Percentiles rank a stretch among this genome's conserved stretches.
Evolutionary conservation across 1,140 invertebrate genomes (phyloP).

Genomic region (Dendrolimus kikuchii): DNA sequence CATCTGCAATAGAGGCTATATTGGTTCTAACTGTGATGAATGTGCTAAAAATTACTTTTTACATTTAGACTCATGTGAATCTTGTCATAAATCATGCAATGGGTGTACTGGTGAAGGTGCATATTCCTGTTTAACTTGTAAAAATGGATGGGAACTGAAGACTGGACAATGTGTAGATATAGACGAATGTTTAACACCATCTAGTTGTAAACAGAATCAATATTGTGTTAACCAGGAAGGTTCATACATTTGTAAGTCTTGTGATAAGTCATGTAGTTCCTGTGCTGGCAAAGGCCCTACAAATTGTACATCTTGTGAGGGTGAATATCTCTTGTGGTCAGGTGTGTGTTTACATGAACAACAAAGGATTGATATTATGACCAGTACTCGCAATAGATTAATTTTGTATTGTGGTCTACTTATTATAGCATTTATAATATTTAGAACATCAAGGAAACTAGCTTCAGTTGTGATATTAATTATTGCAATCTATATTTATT

Average conservation of each 20-base stretch:
- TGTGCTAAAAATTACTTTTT: conserved; percentile 87
- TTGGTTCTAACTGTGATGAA: conserved; percentile 83
- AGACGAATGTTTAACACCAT: conserved; percentile 86
- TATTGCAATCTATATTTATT: conserved; percentile 37
- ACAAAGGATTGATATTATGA: conserved; percentile 25
- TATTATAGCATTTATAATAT: conserved; percentile 31
- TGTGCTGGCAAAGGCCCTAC: conserved; percentile 89
- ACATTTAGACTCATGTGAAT: conserved; percentile 80
- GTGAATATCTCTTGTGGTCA: conserved; percentile 27
- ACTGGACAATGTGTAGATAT: conserved; percentile 89
- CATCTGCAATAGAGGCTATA: conserved; percentile 88
- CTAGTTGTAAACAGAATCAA: conserved; percentile 82
- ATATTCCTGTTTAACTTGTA: conserved; percentile 87
- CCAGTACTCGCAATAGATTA: conserved; percentile 25
- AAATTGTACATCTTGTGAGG: conserved; percentile 49
- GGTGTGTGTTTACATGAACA: conserved; percentile 43
- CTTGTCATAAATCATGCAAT: conserved; percentile 90
- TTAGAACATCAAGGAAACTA: conserved; percentile 32
- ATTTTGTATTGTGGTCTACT: conserved; percentile 34
- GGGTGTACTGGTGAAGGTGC: conserved; percentile 85
- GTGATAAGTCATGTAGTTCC: conserved; percentile 85
- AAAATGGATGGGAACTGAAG: conserved; percentile 84
- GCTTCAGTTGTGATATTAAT: conserved; percentile 30
- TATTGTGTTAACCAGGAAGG: conserved; percentile 96
- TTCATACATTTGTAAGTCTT: conserved; percentile 85